phyloP scores from a whole-genome alignment of 2,797 vertebrate genomes.

The Chelon auratus region DNA sequence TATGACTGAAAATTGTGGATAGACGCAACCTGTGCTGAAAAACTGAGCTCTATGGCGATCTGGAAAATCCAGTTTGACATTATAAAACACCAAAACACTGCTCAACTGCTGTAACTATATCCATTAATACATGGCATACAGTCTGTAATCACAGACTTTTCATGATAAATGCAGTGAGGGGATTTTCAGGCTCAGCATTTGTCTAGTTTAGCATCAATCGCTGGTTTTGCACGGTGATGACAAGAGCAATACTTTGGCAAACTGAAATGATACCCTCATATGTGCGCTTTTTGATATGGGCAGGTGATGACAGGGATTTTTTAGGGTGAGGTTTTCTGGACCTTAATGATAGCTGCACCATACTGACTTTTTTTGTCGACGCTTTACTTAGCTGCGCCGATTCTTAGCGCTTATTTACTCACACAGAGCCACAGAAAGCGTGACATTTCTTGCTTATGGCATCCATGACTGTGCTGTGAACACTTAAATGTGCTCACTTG shows the following conservation, averaged over 20 bases:
- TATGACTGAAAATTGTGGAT: no score
- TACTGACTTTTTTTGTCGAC: background rate
- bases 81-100: background rate
- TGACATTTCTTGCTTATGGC: background rate
- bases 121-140: background rate
- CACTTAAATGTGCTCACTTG: background rate
- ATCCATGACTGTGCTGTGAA: background rate
- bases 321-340: background rate
- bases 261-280: background rate
- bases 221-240: background rate
- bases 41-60: background rate
- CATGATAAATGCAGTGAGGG: background rate
- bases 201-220: background rate
- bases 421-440: background rate
- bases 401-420: background rate
- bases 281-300: background rate
- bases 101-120: background rate
- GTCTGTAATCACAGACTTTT: background rate
- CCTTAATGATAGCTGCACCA: background rate
- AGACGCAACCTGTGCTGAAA: no score
- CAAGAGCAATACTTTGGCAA: constrained; percentile 1
- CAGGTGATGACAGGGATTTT: background rate
- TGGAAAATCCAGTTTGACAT: constrained; percentile 8
- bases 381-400: background rate
- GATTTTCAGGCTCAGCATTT: background rate